phyloP scores from a whole-genome alignment of 2,113 vertebrate species.

The Centropus bengalensis region DNA sequence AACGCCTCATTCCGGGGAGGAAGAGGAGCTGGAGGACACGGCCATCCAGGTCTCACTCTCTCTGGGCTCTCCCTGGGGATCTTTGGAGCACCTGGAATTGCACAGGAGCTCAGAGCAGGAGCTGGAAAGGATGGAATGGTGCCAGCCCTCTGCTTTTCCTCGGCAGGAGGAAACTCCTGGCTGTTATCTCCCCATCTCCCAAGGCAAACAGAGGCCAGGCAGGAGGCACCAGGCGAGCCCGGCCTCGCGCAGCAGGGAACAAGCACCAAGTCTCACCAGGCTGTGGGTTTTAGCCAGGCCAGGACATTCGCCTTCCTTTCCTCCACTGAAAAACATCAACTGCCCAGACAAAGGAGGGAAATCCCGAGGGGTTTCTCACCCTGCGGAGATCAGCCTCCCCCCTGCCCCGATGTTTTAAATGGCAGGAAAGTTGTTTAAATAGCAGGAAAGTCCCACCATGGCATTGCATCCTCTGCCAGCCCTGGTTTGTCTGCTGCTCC shows the following conservation, averaged over 20 bases:
- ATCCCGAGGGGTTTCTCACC: neutral
- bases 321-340: neutral
- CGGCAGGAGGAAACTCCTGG: accelerated
- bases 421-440: neutral
- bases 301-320: neutral
- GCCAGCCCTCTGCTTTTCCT: neutral
- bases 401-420: neutral
- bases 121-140: neutral
- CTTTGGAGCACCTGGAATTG: no score
- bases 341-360: neutral
- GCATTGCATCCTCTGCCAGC: accelerated
- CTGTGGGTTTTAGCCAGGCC: accelerated
- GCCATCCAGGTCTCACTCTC: neutral
- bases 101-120: neutral
- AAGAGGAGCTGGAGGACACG: neutral
- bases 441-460: neutral
- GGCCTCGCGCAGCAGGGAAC: neutral
- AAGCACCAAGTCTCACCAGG: neutral
- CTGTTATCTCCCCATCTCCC: neutral
- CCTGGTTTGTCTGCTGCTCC: no score
- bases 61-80: accelerated
- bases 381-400: neutral
- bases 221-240: accelerated
- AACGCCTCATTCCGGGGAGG: neutral
- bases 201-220: neutral